Percentiles rank a stretch among this genome's conserved stretches.
phyloP scores from a whole-genome alignment of 1,140 invertebrate species.

The Drosophila trapezifrons region DNA sequence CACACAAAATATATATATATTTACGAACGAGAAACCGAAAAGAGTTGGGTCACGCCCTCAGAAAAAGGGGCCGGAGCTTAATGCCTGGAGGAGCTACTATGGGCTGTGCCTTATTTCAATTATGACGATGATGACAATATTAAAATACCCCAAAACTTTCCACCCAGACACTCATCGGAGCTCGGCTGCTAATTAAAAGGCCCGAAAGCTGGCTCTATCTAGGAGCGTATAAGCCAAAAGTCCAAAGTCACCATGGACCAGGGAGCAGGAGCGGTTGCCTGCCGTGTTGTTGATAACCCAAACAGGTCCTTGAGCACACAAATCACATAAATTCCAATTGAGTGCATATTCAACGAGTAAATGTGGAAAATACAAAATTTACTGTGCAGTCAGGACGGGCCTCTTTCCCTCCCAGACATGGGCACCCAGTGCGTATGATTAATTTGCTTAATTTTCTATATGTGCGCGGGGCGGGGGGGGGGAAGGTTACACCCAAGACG shows the following conservation, averaged over 20 bases:
- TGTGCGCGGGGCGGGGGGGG: not conserved
- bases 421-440: slow-evolving; percentile 74
- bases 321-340: slow-evolving; percentile 84
- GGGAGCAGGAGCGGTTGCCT: slow-evolving; percentile 29
- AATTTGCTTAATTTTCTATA: slow-evolving; percentile 64
- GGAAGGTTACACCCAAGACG: slow-evolving; percentile 11
- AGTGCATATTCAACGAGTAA: slow-evolving; percentile 77
- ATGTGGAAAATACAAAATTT: slow-evolving; percentile 77
- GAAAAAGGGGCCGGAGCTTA: slow-evolving; percentile 2
- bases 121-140: slow-evolving; percentile 78
- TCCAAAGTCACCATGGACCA: slow-evolving; percentile 66
- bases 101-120: slow-evolving; percentile 70
- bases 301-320: slow-evolving; percentile 80
- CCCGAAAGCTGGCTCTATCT: slow-evolving; percentile 44
- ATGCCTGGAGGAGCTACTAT: slow-evolving; percentile 42
- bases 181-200: slow-evolving; percentile 69
- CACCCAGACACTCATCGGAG: slow-evolving; percentile 24
- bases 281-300: slow-evolving; percentile 81
- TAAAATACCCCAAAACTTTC: slow-evolving; percentile 66
- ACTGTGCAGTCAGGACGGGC: slow-evolving; percentile 67
- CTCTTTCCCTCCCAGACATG: not conserved
- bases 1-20: slow-evolving; percentile 44
- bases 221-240: slow-evolving; percentile 66
- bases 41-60: slow-evolving; percentile 54
- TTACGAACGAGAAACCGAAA: slow-evolving; percentile 40